Conservation (phyloP, 2,888 invertebrate species). For the Caradrina clavipalpis region DNA sequence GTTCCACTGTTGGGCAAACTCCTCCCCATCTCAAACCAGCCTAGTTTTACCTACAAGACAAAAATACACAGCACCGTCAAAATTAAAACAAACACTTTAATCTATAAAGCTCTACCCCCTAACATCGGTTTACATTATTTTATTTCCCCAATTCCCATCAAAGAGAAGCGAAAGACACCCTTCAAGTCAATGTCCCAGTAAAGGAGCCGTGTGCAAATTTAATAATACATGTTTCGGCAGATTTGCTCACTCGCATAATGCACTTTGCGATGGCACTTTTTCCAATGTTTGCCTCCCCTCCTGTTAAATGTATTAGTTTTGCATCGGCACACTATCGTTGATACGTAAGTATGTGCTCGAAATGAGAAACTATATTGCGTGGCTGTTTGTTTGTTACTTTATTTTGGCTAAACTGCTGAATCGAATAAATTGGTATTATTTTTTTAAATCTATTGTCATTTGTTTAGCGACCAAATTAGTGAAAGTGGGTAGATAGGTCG, state of each 20-base stretch:
- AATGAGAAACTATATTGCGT: not conserved
- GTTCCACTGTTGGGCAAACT: no score
- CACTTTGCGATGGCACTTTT: conserved; percentile 64
- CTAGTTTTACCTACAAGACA: not conserved
- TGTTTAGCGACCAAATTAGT: no score
- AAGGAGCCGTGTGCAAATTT: conserved; percentile 61
- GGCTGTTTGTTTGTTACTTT: not conserved
- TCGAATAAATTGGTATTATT: no score
- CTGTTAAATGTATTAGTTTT: conserved; percentile 82
- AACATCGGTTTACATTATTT: conserved; percentile 47
- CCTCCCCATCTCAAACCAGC: no score
- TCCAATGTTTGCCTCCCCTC: conserved; percentile 65
- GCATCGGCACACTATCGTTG: conserved; percentile 71
- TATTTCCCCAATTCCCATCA: conserved; percentile 59
- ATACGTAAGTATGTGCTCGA: conserved; percentile 9
- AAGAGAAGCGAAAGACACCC: conserved; percentile 50
- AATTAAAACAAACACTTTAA: conserved; percentile 39
- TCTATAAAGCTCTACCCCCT: conserved; percentile 32
- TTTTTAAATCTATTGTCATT: no score
- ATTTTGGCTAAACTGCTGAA: not conserved
- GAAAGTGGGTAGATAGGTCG: no score
- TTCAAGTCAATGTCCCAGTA: conserved; percentile 56
- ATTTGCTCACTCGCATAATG: conserved; percentile 64
- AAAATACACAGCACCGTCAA: conserved; percentile 11
- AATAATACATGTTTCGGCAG: conserved; percentile 68